A percentile compares a stretch with the other conserved stretches of the same genome.
These are phyloP conservation scores for Drosophila cracens DNA, from an alignment of 2,888 invertebrate species.

Conservation along the genomic window DNA sequence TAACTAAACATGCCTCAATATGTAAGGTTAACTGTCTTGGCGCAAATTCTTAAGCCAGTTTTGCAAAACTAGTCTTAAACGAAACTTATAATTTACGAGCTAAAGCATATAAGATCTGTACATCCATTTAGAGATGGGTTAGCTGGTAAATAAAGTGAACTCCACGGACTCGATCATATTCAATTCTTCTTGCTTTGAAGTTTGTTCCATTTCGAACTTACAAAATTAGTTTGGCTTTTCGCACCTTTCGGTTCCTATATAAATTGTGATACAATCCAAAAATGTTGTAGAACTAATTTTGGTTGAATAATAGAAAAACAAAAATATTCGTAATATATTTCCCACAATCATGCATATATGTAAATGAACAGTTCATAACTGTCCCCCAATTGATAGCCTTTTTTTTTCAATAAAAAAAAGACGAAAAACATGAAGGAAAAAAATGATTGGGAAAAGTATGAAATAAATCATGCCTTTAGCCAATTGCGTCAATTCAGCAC, in stretches of 20 bases:
- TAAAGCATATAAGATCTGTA: not conserved
- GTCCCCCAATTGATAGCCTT: constrained; percentile 49
- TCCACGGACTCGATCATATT: not conserved
- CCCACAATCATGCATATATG: not conserved
- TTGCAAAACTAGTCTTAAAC: not conserved
- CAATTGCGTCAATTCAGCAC: constrained; percentile 83
- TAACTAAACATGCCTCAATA: not conserved
- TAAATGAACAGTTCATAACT: constrained; percentile 40
- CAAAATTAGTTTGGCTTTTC: not conserved
- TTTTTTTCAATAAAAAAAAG: constrained; percentile 11
- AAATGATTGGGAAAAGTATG: constrained; percentile 56
- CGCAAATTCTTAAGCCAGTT: not conserved
- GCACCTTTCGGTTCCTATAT: not conserved
- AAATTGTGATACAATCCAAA: not conserved
- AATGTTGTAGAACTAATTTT: not conserved
- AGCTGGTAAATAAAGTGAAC: not conserved
- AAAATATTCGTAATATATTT: not conserved
- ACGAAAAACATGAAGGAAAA: not conserved
- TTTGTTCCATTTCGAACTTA: not conserved
- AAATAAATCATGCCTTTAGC: constrained; percentile 83
- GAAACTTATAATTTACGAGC: not conserved
- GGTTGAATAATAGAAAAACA: constrained; percentile 1
- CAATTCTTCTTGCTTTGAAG: not conserved
- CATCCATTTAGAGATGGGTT: not conserved
- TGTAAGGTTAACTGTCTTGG: not conserved